Percentiles rank a stretch among this genome's conserved stretches.
phyloP scores from a whole-genome alignment of 2,888 invertebrate species.

The Choristoneura rosaceana region DNA sequence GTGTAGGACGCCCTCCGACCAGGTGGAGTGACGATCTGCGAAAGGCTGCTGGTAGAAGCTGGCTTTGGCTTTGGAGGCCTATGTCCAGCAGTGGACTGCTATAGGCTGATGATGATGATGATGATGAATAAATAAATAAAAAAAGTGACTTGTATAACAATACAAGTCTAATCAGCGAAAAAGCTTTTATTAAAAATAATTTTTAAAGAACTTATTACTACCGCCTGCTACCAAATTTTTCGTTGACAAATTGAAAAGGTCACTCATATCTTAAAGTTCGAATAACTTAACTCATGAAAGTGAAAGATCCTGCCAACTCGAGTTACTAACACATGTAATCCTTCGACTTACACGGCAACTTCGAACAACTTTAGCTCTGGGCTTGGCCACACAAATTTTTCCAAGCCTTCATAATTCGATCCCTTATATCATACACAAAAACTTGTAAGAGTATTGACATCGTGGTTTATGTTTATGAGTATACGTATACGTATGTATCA shows the following conservation, averaged over 20 bases:
- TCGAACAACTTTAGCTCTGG: conserved; percentile 14
- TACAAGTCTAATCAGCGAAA: too few relatives aligned
- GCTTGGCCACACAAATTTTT: conserved; percentile 13
- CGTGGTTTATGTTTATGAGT: too few relatives aligned
- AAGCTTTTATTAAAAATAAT: not conserved
- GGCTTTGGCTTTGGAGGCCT: too few relatives aligned
- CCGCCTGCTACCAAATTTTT: not conserved
- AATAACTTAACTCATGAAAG: conserved; percentile 1
- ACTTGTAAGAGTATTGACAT: conserved; percentile 1
- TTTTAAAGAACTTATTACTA: not conserved
- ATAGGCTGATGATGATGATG: too few relatives aligned
- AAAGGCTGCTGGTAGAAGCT: too few relatives aligned
- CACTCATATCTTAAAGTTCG: not conserved
- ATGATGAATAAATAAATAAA: too few relatives aligned
- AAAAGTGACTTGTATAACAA: too few relatives aligned
- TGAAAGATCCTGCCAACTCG: not conserved
- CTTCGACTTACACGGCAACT: not conserved
- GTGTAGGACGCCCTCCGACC: too few relatives aligned
- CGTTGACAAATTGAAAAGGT: not conserved
- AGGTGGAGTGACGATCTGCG: too few relatives aligned
- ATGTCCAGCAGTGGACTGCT: too few relatives aligned
- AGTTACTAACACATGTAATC: conserved; percentile 4
- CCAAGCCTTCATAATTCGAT: conserved; percentile 9
- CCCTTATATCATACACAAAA: not conserved
- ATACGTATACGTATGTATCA: too few relatives aligned